Evolutionary conservation across 1,140 invertebrate genomes (phyloP), one percentile per base, ranked within the genome.

Genomic region (Eriocheir sinensis): DNA sequence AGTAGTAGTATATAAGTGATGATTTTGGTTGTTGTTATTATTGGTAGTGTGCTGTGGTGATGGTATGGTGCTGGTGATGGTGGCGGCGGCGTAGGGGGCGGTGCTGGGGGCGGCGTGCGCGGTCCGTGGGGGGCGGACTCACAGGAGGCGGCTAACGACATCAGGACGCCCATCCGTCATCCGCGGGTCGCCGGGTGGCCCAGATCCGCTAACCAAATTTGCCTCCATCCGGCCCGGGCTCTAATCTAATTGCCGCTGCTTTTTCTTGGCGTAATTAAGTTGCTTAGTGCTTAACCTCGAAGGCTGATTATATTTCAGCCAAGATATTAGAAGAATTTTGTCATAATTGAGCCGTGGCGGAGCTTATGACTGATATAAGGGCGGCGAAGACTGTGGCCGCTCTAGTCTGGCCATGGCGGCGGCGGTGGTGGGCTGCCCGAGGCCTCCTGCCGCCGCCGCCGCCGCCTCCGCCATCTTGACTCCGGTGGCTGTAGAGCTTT

Each of bases 341-440:
- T 95, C 95, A 95, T 95, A 95, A 95, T 95, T 95, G 95, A 95
- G 94, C 92, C 95, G 32, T 92, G 94, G 94, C 81, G 81, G 72
- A 89, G 94, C 92, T 95, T 95, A 95, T 95, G 95, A 95, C 92
- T 95, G 94, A 95, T 95, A 95, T 95, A 95, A 95, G 95, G 94
- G 86, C 86, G 53, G 94, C 32, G 92, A 95, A 95, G 94, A 95
- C 94, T 90, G 83, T 85, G 94, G 80, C 48, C 79, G 81, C 38
- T 85, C 72, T 94, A 95, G 95, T 95, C 48, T 44, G 91, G 79
- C 91, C 86, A 92, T 79, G 94, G 53, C 93, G 91, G 90, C 91
- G 83, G 91, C 92, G 94, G 38, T n/a, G 44, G 89, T 81, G 36
- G 81, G 38, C 79, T 27, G 89, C 81, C 83, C 60, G 34, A n/a